Percentiles rank a stretch among this genome's conserved stretches.
Evolutionary conservation across 1,140 invertebrate species (phyloP).

Genomic region (Temnothorax longispinosus): DNA sequence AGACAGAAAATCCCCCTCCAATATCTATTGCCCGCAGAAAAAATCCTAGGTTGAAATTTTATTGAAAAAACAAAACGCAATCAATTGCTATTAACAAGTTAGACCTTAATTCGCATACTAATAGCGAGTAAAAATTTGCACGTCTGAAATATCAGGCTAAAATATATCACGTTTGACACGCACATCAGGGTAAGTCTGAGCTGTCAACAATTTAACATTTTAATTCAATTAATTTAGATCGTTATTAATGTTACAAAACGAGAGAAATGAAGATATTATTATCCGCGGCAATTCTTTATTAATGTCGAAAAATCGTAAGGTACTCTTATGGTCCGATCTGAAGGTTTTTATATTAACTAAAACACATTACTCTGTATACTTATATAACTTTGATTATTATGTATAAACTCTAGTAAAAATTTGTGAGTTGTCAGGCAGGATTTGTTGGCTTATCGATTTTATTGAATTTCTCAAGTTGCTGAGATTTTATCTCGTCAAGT

Average conservation of each 20-base stretch:
- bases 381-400: background rate
- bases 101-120: background rate
- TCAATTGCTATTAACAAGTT: conserved; percentile 5
- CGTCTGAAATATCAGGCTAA: background rate
- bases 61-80: background rate
- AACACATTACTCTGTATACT: background rate
- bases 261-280: background rate
- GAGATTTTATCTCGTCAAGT: background rate
- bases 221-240: background rate
- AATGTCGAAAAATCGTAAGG: background rate
- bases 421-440: background rate
- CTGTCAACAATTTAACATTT: background rate
- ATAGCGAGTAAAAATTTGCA: background rate
- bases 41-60: background rate
- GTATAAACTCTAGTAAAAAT: background rate
- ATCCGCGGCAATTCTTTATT: background rate
- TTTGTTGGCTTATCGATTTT: background rate
- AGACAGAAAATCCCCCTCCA: background rate
- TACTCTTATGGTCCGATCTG: background rate
- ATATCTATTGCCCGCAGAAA: background rate
- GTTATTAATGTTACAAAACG: background rate
- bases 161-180: background rate
- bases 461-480: background rate
- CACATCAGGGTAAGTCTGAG: too few relatives aligned
- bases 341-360: background rate